A percentile compares a stretch with the other conserved stretches of the same genome.
phyloP scores from a whole-genome alignment of 2,113 vertebrate species.

The Octodon degus region DNA sequence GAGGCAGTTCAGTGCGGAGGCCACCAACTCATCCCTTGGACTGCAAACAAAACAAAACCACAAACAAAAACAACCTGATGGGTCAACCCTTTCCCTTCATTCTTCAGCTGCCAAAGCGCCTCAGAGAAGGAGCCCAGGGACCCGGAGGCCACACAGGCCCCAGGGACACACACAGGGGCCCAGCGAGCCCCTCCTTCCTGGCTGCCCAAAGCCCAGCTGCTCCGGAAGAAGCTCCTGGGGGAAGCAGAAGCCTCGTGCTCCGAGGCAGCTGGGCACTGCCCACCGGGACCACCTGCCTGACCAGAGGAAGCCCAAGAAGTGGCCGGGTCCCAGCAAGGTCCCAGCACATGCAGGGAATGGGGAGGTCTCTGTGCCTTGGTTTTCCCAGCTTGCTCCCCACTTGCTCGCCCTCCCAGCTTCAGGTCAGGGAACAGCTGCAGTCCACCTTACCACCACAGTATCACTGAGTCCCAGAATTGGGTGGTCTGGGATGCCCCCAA shows the following conservation, averaged over 20 bases:
- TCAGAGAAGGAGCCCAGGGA: neutral
- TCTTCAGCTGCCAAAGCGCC: neutral
- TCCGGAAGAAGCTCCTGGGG: neutral
- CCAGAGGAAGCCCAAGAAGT: neutral
- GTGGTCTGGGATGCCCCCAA: conserved; percentile 57
- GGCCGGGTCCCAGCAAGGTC: accelerated
- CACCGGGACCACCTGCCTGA: neutral
- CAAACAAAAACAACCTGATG: neutral
- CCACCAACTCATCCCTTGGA: neutral
- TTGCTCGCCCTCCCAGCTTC: neutral
- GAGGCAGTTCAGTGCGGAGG: neutral
- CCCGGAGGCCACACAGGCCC: conserved; percentile 6
- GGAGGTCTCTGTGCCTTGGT: neutral
- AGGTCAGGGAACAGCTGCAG: neutral
- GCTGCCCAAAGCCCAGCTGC: neutral
- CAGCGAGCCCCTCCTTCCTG: neutral
- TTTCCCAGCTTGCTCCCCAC: neutral
- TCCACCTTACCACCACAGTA: neutral
- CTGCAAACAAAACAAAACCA: neutral
- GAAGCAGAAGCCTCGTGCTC: neutral
- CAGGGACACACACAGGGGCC: neutral
- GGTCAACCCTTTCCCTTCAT: neutral
- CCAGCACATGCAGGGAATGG: accelerated
- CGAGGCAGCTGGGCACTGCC: neutral
- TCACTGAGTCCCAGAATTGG: neutral